These are phyloP conservation scores for Porites evermanni DNA, from an alignment of 92 coral and sea anemone genomes.

Conservation along the genomic window DNA sequence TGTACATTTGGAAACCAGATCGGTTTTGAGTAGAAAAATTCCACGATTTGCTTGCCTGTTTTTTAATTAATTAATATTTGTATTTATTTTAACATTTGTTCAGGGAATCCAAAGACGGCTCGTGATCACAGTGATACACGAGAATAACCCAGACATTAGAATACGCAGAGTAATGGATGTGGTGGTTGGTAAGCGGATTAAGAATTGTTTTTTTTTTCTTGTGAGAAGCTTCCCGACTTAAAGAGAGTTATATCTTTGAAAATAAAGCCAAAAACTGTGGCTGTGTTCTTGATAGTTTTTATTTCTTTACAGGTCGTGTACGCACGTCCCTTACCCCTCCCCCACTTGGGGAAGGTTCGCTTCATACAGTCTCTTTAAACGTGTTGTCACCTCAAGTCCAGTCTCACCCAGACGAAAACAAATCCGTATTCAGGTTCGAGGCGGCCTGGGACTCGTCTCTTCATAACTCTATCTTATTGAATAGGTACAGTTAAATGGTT, in stretches of 20 bases:
- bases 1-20: too few species aligned
- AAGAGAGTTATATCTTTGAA: too few species aligned
- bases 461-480: conserved; percentile 84
- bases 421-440: conserved; percentile 88
- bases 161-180: conserved; percentile 79
- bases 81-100: neutral
- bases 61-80: too few species aligned
- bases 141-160: conserved; percentile 91
- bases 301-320: conserved; percentile 68
- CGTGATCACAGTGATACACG: conserved; percentile 93
- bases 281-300: neutral
- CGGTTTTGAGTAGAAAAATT: too few species aligned
- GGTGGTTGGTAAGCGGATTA: conserved; percentile 70
- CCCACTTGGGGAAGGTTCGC: conserved; percentile 46
- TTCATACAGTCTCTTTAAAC: conserved; percentile 66
- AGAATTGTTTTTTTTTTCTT: neutral
- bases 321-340: conserved; percentile 66
- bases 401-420: conserved; percentile 96
- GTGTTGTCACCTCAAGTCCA: conserved; percentile 85
- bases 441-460: conserved; percentile 99
- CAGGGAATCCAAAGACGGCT: conserved; percentile 98
- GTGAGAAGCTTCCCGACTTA: too few species aligned
- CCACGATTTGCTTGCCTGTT: too few species aligned
- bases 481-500: conserved; percentile 66
- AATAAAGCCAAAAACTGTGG: too few species aligned